Conservation (phyloP, 1,140 invertebrate species). For the Aphaenogaster ashmeadi region DNA sequence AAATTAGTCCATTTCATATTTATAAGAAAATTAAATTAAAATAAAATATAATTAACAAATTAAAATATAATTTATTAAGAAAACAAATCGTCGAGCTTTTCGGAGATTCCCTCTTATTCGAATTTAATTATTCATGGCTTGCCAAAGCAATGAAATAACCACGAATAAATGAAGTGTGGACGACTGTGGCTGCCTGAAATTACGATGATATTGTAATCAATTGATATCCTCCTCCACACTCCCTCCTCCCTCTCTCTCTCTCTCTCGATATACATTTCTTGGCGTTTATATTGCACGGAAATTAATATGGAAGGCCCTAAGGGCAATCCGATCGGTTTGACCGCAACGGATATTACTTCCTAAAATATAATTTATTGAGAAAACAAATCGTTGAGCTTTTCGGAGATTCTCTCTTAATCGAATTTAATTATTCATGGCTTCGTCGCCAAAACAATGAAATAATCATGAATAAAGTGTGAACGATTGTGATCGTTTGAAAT, state of each 20-base stretch:
- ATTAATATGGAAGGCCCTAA: conserved; percentile 23
- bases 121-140: not conserved
- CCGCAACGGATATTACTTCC: conserved; percentile 70
- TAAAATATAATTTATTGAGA: not conserved
- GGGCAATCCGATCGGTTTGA: conserved; percentile 39
- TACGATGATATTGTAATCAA: not conserved
- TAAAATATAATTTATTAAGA: not conserved
- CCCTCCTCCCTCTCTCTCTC: not conserved
- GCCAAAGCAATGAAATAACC: not conserved
- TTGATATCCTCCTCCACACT: too few relatives aligned
- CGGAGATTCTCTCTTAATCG: too few relatives aligned
- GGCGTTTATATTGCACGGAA: conserved; percentile 17
- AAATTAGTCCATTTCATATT: not conserved
- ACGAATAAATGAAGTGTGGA: not conserved
- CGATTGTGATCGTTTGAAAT: too few relatives aligned
- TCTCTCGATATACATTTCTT: conserved; percentile 25
- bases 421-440: too few relatives aligned
- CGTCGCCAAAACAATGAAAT: too few relatives aligned
- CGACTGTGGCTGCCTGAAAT: not conserved
- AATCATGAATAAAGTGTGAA: too few relatives aligned
- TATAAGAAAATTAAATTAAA: not conserved
- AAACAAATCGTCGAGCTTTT: not conserved
- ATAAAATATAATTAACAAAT: too few relatives aligned
- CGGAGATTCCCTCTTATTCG: not conserved
- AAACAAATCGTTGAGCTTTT: too few relatives aligned